These are phyloP conservation scores for Anseranas semipalmata DNA, from an alignment of 2,113 vertebrate species.

Conservation along the genomic window DNA sequence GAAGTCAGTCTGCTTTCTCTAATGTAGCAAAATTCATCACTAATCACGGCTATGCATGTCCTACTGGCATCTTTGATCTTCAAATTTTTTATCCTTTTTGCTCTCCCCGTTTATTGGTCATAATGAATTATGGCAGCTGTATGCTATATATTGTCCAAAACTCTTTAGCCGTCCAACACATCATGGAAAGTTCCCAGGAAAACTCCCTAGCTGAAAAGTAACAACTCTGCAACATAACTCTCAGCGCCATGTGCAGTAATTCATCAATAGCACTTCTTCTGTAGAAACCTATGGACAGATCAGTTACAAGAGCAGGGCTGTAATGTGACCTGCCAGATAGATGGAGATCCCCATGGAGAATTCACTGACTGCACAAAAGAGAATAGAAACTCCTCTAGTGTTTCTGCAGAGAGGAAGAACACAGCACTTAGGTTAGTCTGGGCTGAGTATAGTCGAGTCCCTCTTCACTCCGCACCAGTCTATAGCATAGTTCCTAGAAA, in stretches of 20 bases:
- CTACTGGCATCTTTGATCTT: conserved; percentile 59
- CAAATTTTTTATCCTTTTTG: conserved; percentile 33
- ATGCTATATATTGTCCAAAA: conserved; percentile 32
- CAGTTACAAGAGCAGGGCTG: conserved; percentile 63
- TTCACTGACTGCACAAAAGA: conserved; percentile 46
- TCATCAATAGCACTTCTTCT: conserved; percentile 71
- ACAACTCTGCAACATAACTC: conserved; percentile 67
- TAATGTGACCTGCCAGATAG: conserved; percentile 68
- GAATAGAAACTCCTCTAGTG: conserved; percentile 35
- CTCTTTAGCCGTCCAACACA: conserved; percentile 37
- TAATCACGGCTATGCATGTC: conserved; percentile 2
- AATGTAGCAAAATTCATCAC: conserved; percentile 44
- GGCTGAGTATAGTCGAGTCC: conserved; percentile 16
- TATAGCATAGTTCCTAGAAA: conserved; percentile 19
- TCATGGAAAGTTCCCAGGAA: conserved; percentile 64
- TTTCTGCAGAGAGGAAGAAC: conserved; percentile 51
- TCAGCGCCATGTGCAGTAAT: conserved; percentile 65
- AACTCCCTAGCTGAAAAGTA: conserved; percentile 65
- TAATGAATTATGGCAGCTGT: conserved; percentile 59
- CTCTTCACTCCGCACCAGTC: not conserved
- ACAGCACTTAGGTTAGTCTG: not conserved
- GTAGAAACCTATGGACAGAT: conserved; percentile 52
- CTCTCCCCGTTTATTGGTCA: conserved; percentile 42
- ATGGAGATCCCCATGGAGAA: conserved; percentile 38
- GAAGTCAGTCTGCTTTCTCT: conserved; percentile 4